Evolutionary conservation across 2,113 vertebrate species (phyloP), one percentile per base, ranked within the genome.

Genomic region (Hippocampus zosterae): DNA sequence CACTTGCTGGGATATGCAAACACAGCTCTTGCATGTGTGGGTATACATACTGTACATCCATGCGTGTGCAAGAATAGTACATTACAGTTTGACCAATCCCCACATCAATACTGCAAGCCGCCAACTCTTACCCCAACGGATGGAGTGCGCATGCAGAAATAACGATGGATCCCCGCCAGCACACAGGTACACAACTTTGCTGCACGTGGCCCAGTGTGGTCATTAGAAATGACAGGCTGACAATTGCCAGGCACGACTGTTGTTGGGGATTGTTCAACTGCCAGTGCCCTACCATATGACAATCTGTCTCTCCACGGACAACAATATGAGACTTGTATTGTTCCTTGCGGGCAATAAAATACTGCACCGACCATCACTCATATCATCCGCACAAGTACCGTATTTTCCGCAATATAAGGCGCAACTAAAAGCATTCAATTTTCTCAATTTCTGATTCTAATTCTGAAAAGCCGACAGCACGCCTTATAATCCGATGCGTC

Each of bases 251-350:
- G 73, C 87, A 81, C 84, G 77, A 91, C 86, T 83, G 85, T 85
- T 85, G 83, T 82, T 88, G 87, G 85, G 88, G 87, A 91, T 89
- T 88, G 84, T 89, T 90, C 88, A 88, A 86, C 87, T 91, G 91
- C 88, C 90, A 89, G 76, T 60, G 78, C 80, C 76, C 81, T 72
- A 78, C 83, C 81, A 80, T 81, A 65, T 87, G 87, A 85, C 82
- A 82, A 84, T 88, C 87, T 90, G 78, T 85, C 82, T 85, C 77
- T 79, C 78, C 75, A 71, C 25, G 75, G 84, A 55, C 74, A 79
- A 83, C 78, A 81, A 83, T 82, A 75, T 79, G 83, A 75, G 80
- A 79, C 72, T 81, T 81, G 74, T 81, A 75, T 87, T 72, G 74
- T 77, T 69, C 82, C 69, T 69, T 50, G 74, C 78, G 67, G 81